Percentiles rank a stretch among this genome's conserved stretches.
Conservation (phyloP, 2,797 vertebrate species). For the Epinephelus malabaricus region DNA sequence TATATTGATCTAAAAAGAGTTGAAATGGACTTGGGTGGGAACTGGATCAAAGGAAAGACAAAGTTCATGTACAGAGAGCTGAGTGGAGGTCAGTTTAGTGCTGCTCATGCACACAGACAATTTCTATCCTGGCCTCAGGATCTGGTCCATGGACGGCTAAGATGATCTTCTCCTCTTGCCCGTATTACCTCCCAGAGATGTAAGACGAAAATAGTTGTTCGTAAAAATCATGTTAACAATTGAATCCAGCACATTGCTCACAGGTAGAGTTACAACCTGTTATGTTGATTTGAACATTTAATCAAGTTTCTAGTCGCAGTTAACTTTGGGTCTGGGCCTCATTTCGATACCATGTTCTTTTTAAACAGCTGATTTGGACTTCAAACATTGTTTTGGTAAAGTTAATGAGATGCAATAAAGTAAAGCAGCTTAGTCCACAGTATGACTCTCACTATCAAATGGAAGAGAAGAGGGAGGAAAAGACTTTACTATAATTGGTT, state of each 20-base stretch:
- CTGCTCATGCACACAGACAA: too few relatives aligned
- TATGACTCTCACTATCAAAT: conserved; percentile 64
- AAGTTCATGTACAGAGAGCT: background rate
- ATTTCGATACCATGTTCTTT: conserved; percentile 38
- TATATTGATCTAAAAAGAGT: background rate
- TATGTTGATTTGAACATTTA: background rate
- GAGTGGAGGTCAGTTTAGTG: too few relatives aligned
- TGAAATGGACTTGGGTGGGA: background rate
- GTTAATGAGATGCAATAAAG: conserved; percentile 71
- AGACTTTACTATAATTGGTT: conserved; percentile 75
- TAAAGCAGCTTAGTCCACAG: conserved; percentile 71
- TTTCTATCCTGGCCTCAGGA: too few relatives aligned
- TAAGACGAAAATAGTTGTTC: background rate
- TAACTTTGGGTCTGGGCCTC: conserved; percentile 28
- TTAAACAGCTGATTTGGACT: conserved; percentile 60
- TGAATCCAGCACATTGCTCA: background rate
- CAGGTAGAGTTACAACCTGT: background rate
- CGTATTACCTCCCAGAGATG: background rate
- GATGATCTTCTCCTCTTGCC: background rate
- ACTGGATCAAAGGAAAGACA: background rate
- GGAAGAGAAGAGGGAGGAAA: conserved; percentile 54
- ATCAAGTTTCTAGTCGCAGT: background rate
- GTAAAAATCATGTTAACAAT: background rate
- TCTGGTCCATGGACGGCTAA: too few relatives aligned
- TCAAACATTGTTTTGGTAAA: conserved; percentile 66